phyloP scores from a whole-genome alignment of 1,140 invertebrate species.

The Drosophila saltans region DNA sequence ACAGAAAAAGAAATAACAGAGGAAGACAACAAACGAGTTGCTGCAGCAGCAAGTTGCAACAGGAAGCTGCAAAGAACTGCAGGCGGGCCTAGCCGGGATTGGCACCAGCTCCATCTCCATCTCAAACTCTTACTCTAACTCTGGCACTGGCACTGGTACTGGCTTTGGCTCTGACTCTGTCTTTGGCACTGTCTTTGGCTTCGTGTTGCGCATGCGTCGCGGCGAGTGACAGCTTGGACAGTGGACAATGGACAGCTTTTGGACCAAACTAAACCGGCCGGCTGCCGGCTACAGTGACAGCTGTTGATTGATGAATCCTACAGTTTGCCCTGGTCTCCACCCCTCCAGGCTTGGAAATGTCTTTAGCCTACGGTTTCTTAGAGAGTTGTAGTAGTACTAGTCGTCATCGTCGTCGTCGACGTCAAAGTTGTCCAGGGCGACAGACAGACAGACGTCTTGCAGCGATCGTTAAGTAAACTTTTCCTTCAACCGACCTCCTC shows the following conservation, averaged over 20 bases:
- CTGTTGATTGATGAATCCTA: conserved; percentile 81
- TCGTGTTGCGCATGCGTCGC: conserved; percentile 61
- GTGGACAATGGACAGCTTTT: conserved; percentile 10
- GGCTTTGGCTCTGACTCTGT: conserved; percentile 12
- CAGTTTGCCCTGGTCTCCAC: conserved; percentile 53
- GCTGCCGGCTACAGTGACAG: conserved; percentile 71
- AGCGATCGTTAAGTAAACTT: conserved; percentile 53
- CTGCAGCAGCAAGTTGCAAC: conserved; percentile 32
- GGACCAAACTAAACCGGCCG: conserved; percentile 50
- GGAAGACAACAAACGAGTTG: conserved; percentile 14
- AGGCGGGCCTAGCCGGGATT: conserved; percentile 33
- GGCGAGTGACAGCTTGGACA: conserved; percentile 57
- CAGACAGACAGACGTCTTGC: conserved; percentile 34
- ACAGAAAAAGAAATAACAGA: conserved; percentile 25
- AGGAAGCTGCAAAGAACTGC: conserved; percentile 56
- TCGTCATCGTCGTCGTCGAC: conserved; percentile 2
- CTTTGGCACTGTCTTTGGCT: too few species aligned
- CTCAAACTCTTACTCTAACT: neutral
- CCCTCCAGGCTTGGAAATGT: conserved; percentile 14
- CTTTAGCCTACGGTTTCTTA: conserved; percentile 38
- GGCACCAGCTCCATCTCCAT: conserved; percentile 14
- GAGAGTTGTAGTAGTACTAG: conserved; percentile 17
- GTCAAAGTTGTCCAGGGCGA: conserved; percentile 6
- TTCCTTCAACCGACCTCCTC: conserved; percentile 17
- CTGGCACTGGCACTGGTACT: neutral